Evolutionary conservation across 2,113 vertebrate genomes (phyloP), one percentile per base, ranked within the genome.

Genomic region (Axis porcinus): DNA sequence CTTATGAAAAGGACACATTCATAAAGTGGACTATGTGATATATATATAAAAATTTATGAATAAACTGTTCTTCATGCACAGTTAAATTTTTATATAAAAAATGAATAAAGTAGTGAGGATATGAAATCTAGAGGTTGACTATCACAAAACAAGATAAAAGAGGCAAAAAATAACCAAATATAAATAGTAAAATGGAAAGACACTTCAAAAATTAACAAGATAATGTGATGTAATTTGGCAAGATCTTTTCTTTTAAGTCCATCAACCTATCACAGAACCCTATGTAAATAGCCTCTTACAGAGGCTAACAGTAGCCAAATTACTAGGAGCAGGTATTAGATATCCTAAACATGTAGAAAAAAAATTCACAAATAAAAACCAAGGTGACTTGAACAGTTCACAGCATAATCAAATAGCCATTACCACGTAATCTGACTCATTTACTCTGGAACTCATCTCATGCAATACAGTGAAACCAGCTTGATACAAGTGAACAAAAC

Each of bases 171-270:
- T 84, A 95, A 79, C n/a, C 57, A 94, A 62, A 60, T 55, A 47
- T 27, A 67, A 82, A 36, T 12, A 64, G 33, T 47, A 62, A 97
- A 97, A 58, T 36, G 25, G n/a, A 87, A 52, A 14, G 12, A 58
- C 40, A 89, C n/a, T 78, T 86, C 33, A 64, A 82, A 96, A 97
- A 93, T 90, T 54, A 85, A 89, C 43, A 85, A 81, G 27, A 79
- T 47, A 54, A 57, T 54, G 52, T 79, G 55, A 85, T 67, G 40
- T 64, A 86, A 90, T 83, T 17, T 67, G 76, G 23, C 40, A 87
- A 23, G 54, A 84, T 14, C 82, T 74, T 36, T 27, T 50, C 92
- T 76, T 23, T 64, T 21, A 86, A 62, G 5, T 74, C 30, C 52
- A 89, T 3, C 89, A 74, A 55, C 14, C 52, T 70, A 81, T 54